Base-by-base conservation (phyloP, 2,888 invertebrate species). In the Thera obeliscata region DNA sequence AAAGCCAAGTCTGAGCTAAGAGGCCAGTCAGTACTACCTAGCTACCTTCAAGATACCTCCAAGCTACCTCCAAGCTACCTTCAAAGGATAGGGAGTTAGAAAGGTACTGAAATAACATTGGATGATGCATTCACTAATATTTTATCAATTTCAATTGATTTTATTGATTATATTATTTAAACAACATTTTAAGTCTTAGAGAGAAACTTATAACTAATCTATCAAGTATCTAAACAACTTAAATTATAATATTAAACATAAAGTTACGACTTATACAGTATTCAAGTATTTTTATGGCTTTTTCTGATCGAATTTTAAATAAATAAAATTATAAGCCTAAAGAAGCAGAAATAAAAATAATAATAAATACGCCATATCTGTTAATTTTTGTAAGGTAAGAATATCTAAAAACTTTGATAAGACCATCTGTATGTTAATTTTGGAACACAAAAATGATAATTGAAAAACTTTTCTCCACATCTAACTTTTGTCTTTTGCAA, bases 171-270 rank as follows among this genome's bases (percentile, higher is more conserved):
- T 68, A 73, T 71, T 72, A 70, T 63, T 68, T 71, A 73, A 74
- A 74, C 74, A 75, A 74, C 74, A 74, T 70, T 72, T 71, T 57
- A 74, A 75, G 72, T 75, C 75, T 74, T 74, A 75, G 68, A 66
- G 70, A 75, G 70, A 74, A 72, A 74, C 72, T 72, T 74, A 72
- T 61, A 12, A 9, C 70, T 69, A 66, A 55, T 46, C 52, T 52
- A 46, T 46, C 9, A 52, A 52, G 33, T 52, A 46, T 60, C 60
- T 60, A 57, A 60, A 50, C 61, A 67, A 67, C 61, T 72, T 74
- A 72, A 11, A 43, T 56, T 11, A 11, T 58, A n/a, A 43, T 52
- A 50, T 48, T 50, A 50, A 38, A 11, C 67, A 62, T 68, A 61
- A 72, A 70, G 71, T 72, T 66, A 67, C 70, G 67, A 69, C 66